Base-by-base conservation (phyloP, 2,113 vertebrate genomes). In the Nycticorax nycticorax region DNA sequence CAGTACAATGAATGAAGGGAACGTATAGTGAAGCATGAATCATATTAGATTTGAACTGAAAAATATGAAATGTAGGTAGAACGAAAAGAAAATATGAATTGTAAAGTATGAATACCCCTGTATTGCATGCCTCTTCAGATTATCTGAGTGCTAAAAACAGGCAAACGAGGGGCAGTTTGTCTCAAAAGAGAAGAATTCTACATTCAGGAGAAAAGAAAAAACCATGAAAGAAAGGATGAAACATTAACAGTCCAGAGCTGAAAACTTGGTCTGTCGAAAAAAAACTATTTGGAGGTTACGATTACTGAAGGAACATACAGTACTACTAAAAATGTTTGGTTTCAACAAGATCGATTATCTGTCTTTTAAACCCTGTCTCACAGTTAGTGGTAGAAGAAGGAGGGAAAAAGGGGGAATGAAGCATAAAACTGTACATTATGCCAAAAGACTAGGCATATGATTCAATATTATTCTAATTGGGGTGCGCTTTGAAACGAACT, bases 281-380 rank as follows among this genome's bases (percentile, higher is more conserved):
- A 84, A 50, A 89, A 62, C 6, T 67, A 18, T 52, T 85, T 85
- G 91, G 50, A 96, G 57, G 50, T 84, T 78, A 80, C 62, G 82
- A 12, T 41, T 67, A 64, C 37, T 81, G 27, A 94, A 66, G 77
- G 86, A 66, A 77, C 35, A 62, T 80, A 89, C 30, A 80, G 32
- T 92, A 24, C 10, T 78, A 93, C 88, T 89, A 90, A 64, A 95
- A 94, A 66, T 24, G n/a, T 91, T 87, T 94, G 63, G 37, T 94
- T 96, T 95, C 18, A 9, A 68, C 41, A 62, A 80, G 85, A 88
- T 78, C 50, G 3, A 72, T 57, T 88, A 23, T 83, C 37, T 84
- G 30, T 91, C 28, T 93, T 94, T 93, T 89, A 93, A 83, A 92
- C 43, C 26, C 67, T 74, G 8, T 86, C 15, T 92, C 50, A 81